Evolutionary conservation across 2,113 vertebrate species (phyloP), one percentile per base, ranked within the genome.

Genomic region (Hippocampus comes): DNA sequence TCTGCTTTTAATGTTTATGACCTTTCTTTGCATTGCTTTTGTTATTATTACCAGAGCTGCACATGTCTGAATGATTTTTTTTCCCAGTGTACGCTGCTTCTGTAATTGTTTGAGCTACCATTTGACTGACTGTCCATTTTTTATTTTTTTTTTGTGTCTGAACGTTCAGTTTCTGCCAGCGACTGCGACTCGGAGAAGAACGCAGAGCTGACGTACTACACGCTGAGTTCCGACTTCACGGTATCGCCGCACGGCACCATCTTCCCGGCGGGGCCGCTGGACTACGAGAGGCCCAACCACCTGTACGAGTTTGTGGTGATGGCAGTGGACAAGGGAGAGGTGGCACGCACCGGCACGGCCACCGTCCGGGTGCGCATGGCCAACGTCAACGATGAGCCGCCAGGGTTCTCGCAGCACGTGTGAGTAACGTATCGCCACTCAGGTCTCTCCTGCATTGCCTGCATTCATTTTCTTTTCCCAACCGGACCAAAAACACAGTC

Each of bases 291-390:
- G 21, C 91, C 91, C 0, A 91, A 94, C 78, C 95, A 96, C 74
- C 90, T 95, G 53, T 96, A 96, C 4, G 95, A 96, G 88, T 96
- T 97, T 86, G 91, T 95, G 12, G 85, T 96, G 72, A 93, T 96
- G 94, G 95, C 95, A 1, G 83, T 96, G 21, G 95, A 97, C 88
- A 92, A 92, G 70, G 95, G 94, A 3, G 81, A 94, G 15, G 89
- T 92, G 11, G 91, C 93, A 0, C 93, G 90, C 41, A 96, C 95
- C 0, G 95, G 95, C 5, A 97, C 94, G 0, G 93, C 94, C 9
- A 95, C 94, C 0, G 93, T 96, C 18, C 92, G 94, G 59, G 92
- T 97, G 18, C 91, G 92, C 2, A 89, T 96, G 88, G 93, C 93
- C 20, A 97, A 97, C 25, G 92, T 96, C 84, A 97, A 96, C n/a